A percentile compares a stretch with the other conserved stretches of the same genome.
Evolutionary conservation across 2,888 invertebrate species (phyloP).

Genomic region (Rhorus exstirpatorius): DNA sequence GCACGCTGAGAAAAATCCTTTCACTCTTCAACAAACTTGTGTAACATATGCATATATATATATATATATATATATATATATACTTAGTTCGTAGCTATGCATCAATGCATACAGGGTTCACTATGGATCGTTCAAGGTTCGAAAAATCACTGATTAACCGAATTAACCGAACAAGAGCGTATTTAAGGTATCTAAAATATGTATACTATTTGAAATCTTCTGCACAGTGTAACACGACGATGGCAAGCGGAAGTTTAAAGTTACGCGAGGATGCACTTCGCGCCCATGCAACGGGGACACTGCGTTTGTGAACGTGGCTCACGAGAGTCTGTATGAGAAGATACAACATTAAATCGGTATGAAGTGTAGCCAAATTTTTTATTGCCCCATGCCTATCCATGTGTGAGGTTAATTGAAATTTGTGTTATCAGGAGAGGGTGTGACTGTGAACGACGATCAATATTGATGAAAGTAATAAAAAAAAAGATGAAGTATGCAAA

Average conservation of each 20-base stretch:
- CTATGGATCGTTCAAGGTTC: not conserved
- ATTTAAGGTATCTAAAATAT: not conserved
- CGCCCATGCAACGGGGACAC: not conserved
- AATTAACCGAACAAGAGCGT: not conserved
- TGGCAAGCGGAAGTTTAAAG: slow-evolving; percentile 31
- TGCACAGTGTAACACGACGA: not conserved
- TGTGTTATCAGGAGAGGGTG: no score
- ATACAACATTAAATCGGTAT: no score
- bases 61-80: not conserved
- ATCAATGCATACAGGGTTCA: not conserved
- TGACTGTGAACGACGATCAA: not conserved
- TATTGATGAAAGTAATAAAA: not conserved
- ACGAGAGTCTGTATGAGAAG: not conserved
- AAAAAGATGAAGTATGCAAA: not conserved
- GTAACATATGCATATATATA: not conserved
- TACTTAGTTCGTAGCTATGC: no score
- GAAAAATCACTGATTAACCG: not conserved
- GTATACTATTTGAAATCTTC: not conserved
- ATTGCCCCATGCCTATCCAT: no score
- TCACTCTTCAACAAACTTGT: slow-evolving; percentile 36
- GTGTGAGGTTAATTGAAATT: no score
- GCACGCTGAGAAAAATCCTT: slow-evolving; percentile 55
- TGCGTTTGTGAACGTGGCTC: slow-evolving; percentile 22
- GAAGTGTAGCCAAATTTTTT: no score
- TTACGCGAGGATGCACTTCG: slow-evolving; percentile 14